Conservation (phyloP, 2,888 invertebrate species). For the Cerastoderma edule region DNA sequence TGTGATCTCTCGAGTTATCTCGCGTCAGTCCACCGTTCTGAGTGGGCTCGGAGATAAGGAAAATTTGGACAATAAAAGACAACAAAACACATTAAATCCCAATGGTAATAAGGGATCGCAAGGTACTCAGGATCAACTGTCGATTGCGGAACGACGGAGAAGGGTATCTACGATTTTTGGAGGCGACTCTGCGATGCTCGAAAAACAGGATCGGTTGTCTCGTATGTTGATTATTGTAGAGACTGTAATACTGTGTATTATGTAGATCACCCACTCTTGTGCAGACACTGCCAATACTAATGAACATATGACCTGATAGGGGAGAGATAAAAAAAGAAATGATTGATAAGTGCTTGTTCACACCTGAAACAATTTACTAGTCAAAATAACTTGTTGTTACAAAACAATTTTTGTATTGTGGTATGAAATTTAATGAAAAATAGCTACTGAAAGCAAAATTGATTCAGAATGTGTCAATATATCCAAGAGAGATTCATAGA, state of each 20-base stretch:
- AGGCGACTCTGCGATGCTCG: constrained; percentile 38
- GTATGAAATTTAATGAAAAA: too few relatives aligned
- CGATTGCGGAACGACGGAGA: constrained; percentile 27
- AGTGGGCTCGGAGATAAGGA: constrained; percentile 26
- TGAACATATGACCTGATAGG: neutral
- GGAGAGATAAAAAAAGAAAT: too few relatives aligned
- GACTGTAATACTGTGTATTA: constrained; percentile 21
- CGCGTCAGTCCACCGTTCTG: constrained; percentile 27
- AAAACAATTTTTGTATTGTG: too few relatives aligned
- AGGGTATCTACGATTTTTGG: constrained; percentile 53
- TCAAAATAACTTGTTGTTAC: too few relatives aligned
- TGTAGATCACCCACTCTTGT: neutral
- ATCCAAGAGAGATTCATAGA: too few relatives aligned
- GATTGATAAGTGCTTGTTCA: too few relatives aligned
- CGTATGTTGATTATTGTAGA: constrained; percentile 55
- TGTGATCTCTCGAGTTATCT: constrained; percentile 27
- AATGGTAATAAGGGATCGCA: neutral
- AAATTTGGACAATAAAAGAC: constrained; percentile 11
- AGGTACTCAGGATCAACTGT: neutral
- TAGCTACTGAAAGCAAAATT: too few relatives aligned
- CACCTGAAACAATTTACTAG: too few relatives aligned
- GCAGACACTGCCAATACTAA: constrained; percentile 1
- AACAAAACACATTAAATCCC: constrained; percentile 6
- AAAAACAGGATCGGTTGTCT: constrained; percentile 55
- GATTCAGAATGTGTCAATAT: too few relatives aligned